phyloP scores from a whole-genome alignment of 2,797 vertebrate species.

The Telmatherina bonti region DNA sequence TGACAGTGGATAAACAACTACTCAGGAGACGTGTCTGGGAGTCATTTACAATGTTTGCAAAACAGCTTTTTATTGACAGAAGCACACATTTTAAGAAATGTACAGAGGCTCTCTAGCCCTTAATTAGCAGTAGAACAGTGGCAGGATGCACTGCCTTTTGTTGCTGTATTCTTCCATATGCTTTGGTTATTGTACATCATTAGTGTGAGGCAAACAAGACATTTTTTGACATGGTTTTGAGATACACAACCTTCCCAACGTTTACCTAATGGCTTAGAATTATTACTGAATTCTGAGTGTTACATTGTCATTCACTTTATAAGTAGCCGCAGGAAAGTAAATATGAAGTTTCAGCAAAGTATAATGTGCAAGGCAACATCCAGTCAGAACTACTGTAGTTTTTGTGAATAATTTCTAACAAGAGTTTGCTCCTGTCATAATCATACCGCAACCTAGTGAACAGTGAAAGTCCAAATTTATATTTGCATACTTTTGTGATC shows the following conservation, averaged over 20 bases:
- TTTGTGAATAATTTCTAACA: conserved; percentile 1
- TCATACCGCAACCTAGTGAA: background rate
- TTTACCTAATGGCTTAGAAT: conserved; percentile 8
- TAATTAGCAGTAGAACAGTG: conserved; percentile 40
- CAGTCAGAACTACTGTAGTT: background rate
- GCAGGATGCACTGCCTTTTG: conserved; percentile 20
- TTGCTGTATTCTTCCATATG: background rate
- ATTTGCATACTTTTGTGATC: conserved; percentile 21
- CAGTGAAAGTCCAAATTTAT: conserved; percentile 6
- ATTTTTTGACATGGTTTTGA: conserved; percentile 7
- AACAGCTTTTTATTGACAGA: conserved; percentile 23
- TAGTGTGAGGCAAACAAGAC: conserved; percentile 13
- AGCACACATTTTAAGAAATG: conserved; percentile 16
- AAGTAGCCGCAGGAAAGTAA: background rate
- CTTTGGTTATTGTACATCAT: conserved; percentile 14
- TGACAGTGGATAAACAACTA: conserved; percentile 19
- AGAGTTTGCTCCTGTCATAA: background rate
- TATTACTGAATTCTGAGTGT: background rate
- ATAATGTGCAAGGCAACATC: background rate
- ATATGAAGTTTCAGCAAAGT: background rate
- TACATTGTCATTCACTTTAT: background rate
- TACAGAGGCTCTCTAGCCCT: conserved; percentile 1
- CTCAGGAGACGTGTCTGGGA: conserved; percentile 24
- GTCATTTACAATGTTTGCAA: conserved; percentile 3
- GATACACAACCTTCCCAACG: background rate